Percentiles rank a stretch among this genome's conserved stretches.
These are phyloP conservation scores for Toxonevra muliebris DNA, from an alignment of 2,888 invertebrate species.

Conservation along the genomic window DNA sequence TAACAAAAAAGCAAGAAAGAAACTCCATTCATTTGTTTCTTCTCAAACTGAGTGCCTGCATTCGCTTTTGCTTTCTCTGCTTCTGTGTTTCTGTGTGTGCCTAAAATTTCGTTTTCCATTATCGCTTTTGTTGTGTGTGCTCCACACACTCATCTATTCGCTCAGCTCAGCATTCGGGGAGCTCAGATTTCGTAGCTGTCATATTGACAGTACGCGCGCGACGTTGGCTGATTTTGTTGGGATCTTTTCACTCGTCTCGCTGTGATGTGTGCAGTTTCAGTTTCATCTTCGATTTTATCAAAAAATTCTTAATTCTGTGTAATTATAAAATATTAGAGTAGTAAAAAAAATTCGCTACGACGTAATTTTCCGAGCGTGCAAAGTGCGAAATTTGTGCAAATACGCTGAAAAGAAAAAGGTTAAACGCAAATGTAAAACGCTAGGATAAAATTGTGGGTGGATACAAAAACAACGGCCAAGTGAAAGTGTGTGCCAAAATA, in stretches of 20 bases:
- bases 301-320: conserved; percentile 1
- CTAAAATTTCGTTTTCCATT: background rate
- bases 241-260: background rate
- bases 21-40: background rate
- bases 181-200: conserved; percentile 37
- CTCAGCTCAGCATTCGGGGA: conserved; percentile 21
- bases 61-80: background rate
- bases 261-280: background rate
- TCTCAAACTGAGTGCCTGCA: background rate
- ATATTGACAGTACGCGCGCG: conserved; percentile 40
- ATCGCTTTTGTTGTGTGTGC: conserved; percentile 12
- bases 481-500: conserved; percentile 20
- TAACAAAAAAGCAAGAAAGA: background rate
- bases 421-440: background rate
- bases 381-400: background rate
- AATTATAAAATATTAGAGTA: background rate
- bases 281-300: conserved; percentile 1
- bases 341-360: background rate
- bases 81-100: too few species aligned
- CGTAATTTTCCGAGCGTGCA: background rate
- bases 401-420: background rate
- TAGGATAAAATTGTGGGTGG: background rate
- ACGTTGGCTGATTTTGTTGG: background rate
- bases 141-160: background rate
- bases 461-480: conserved; percentile 5